Evolutionary conservation across 2,113 vertebrate genomes (phyloP), one percentile per base, ranked within the genome.

Genomic region (Passer montanus): DNA sequence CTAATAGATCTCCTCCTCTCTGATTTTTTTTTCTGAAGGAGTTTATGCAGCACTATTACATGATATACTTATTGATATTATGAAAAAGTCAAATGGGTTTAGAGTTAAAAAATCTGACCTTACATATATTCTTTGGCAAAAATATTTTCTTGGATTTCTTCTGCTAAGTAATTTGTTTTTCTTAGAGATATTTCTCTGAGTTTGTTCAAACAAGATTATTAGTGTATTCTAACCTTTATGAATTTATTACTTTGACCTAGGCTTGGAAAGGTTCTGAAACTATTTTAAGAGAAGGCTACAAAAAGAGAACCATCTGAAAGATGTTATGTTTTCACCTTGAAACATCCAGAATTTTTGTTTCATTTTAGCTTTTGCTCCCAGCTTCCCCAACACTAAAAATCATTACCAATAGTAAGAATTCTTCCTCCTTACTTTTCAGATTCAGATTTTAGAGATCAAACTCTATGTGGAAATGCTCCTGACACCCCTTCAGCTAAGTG

Each of bases 391-490:
- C 9, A 11, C 56, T 58, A 58, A 73, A 73, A 90, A 75, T 72
- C 11, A 44, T 58, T 88, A 30, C 12, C 26, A 73, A 46, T 30
- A 91, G 9, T 39, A 91, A 68, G 15, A 67, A 39, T 50, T 68
- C 74, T 76, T 95, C 43, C 35, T 86, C 26, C 18, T 88, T 15
- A 47, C 13, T 87, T 82, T 86, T 74, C 95, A 97, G 96, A 94
- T 97, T 72, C 98, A 97, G 90, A 98, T 75, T 98, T 97, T 97
- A 97, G 98, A 47, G 97, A 97, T 91, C 97, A 98, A 68, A 93
- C 1, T 58, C 81, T 39, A 17, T 59, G 37, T 85, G 84, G 87
- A 88, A 96, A 95, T 84, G 63, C 75, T 94, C 52, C 84, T 67
- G 91, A 95, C 64, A 67, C 27, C 43, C 86, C 63, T 81, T 96